Evolutionary conservation across 2,797 vertebrate species (phyloP), one percentile per base, ranked within the genome.

Genomic region (Champsocephalus gunnari): DNA sequence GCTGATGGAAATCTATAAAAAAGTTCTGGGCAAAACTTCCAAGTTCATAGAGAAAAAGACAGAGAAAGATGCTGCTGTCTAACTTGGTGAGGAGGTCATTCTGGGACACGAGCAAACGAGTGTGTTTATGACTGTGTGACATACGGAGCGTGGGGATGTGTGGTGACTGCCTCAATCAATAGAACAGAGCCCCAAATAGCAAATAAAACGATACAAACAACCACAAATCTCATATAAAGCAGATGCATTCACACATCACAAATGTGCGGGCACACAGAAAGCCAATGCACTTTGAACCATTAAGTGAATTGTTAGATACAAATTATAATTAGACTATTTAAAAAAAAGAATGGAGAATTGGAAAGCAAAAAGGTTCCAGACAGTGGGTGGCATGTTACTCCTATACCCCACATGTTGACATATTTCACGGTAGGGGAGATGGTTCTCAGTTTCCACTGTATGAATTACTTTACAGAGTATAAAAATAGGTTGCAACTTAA

Each of bases 201-300:
- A 85, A 86, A 87, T 87, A 89, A 89, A 88, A 78, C 47, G 73
- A 79, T 60, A 76, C 57, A 84, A 88, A 84, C 67, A 81, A 73
- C 61, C 79, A 81, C 61, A 73, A 67, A 60, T 53, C 72, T 71
- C 34, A 67, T 73, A 65, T 28, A 62, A 78, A 87, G 55, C 79
- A 85, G 59, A 89, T 81, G 80, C 65, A 79, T 66, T 77, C 54
- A 88, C 75, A 80, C 69, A 70, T 71, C 19, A 58, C 55, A 71
- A 82, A 81, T 48, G 32, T 73, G 51, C 12, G 1, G 14, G 51
- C 24, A 73, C 48, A 70, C 57, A 75, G 16, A 80, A 51, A 66
- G 60, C 48, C n/a, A 62, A 69, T 60, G 58, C 8, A 62, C 57
- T 75, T 75, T 81, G 68, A 87, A 81, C 55, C 57, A 73, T 76